phyloP scores from a whole-genome alignment of 2,888 invertebrate genomes.

The Sialis lutaria region DNA sequence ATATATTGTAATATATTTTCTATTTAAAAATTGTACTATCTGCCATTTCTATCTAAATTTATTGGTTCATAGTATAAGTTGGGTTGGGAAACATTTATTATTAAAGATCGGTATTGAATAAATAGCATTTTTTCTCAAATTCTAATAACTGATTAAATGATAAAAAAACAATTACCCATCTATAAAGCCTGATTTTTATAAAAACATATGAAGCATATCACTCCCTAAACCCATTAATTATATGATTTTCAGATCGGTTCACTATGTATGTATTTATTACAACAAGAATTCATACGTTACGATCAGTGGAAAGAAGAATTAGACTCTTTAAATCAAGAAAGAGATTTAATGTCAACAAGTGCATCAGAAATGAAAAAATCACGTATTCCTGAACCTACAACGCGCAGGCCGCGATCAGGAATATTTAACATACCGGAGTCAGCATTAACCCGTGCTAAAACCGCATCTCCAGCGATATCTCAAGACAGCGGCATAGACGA shows the following conservation, averaged over 20 bases:
- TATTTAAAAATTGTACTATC: not conserved
- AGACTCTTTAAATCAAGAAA: slow-evolving; percentile 32
- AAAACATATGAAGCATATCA: too few species aligned
- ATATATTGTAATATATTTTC: not conserved
- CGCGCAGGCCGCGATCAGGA: slow-evolving; percentile 53
- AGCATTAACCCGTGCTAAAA: slow-evolving; percentile 24
- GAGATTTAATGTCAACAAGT: slow-evolving; percentile 23
- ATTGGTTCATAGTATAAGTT: too few species aligned
- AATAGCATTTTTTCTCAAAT: too few species aligned
- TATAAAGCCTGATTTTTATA: too few species aligned
- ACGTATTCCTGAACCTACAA: slow-evolving; percentile 52
- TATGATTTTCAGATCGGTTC: slow-evolving; percentile 63
- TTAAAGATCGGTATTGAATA: too few species aligned
- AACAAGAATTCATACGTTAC: slow-evolving; percentile 84
- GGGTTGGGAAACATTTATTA: too few species aligned
- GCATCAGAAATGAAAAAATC: slow-evolving; percentile 41
- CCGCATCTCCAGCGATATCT: slow-evolving; percentile 10
- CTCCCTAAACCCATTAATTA: too few species aligned
- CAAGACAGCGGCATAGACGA: slow-evolving; percentile 16
- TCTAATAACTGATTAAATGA: too few species aligned
- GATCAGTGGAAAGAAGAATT: slow-evolving; percentile 77
- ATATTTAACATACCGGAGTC: slow-evolving; percentile 22
- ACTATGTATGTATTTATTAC: slow-evolving; percentile 89
- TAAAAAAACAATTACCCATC: too few species aligned
- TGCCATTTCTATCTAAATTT: too few species aligned